Conservation (phyloP, 1,140 invertebrate species). For the Riptortus pedestris region DNA sequence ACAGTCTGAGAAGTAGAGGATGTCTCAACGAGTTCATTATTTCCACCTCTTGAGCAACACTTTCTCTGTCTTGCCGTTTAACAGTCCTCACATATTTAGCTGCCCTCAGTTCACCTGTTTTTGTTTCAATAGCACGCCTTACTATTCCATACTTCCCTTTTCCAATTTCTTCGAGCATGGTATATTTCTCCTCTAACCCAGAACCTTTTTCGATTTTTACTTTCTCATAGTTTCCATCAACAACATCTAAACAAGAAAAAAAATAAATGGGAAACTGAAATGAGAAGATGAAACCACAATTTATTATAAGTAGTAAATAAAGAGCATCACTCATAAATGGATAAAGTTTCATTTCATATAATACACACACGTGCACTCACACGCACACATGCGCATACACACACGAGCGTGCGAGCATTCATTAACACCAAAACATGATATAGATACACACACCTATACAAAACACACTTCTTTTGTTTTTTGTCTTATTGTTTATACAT, state of each 20-base stretch:
- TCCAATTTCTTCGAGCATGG: constrained; percentile 62
- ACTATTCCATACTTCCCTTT: constrained; percentile 72
- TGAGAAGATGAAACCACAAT: no score
- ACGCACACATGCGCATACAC: not conserved
- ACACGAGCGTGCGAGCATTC: not conserved
- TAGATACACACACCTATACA: no score
- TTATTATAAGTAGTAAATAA: no score
- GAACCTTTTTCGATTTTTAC: constrained; percentile 44
- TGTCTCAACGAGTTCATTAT: constrained; percentile 85
- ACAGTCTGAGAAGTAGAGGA: constrained; percentile 77
- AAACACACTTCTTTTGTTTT: no score
- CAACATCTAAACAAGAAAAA: not conserved
- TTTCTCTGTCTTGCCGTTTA: constrained; percentile 68
- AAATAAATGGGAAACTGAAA: not conserved
- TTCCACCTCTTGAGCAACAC: constrained; percentile 79
- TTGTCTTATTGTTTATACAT: no score
- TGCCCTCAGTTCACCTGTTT: constrained; percentile 59
- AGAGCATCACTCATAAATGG: no score
- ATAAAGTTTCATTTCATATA: no score
- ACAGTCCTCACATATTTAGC: constrained; percentile 84
- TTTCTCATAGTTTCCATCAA: constrained; percentile 31
- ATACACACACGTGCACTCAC: not conserved
- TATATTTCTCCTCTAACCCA: constrained; percentile 49
- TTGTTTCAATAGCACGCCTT: constrained; percentile 55
- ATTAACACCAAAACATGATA: no score